A percentile compares a stretch with the other conserved stretches of the same genome.
These are phyloP conservation scores for Falco berigora DNA, from an alignment of 2,797 vertebrate species.

Conservation along the genomic window DNA sequence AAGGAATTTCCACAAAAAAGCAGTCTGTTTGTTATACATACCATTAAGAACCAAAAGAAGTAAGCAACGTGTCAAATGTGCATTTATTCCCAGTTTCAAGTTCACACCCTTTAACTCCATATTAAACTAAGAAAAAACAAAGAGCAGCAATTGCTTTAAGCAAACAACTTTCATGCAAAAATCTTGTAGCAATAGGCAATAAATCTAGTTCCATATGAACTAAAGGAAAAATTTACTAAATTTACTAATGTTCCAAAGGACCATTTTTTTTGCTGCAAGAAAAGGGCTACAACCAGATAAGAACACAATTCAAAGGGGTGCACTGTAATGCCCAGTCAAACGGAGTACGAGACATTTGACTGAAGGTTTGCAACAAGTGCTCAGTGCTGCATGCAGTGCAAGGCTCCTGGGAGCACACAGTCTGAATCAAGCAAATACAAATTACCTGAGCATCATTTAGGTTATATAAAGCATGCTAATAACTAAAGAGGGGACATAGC, in stretches of 20 bases:
- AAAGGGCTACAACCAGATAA: not conserved
- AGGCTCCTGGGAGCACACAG: not conserved
- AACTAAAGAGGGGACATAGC: not conserved
- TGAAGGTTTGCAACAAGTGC: not conserved
- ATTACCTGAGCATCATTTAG: not conserved
- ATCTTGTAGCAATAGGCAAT: not conserved
- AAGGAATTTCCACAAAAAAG: not conserved
- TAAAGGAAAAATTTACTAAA: not conserved
- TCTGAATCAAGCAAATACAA: not conserved
- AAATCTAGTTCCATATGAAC: not conserved
- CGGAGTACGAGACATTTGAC: fast-evolving
- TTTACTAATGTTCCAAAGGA: not conserved
- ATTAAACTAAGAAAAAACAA: not conserved
- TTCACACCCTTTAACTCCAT: not conserved
- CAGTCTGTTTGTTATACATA: not conserved
- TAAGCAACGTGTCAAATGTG: not conserved
- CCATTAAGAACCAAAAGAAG: not conserved
- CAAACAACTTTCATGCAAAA: not conserved
- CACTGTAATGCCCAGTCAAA: not conserved
- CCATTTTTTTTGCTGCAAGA: not conserved
- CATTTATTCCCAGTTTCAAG: not conserved
- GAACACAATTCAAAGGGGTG: not conserved
- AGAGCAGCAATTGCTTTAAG: not conserved
- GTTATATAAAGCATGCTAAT: not conserved
- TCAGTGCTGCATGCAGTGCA: not conserved